Evolutionary conservation across 1,140 invertebrate genomes (phyloP).

Genomic region (Wiebesia pumilae): DNA sequence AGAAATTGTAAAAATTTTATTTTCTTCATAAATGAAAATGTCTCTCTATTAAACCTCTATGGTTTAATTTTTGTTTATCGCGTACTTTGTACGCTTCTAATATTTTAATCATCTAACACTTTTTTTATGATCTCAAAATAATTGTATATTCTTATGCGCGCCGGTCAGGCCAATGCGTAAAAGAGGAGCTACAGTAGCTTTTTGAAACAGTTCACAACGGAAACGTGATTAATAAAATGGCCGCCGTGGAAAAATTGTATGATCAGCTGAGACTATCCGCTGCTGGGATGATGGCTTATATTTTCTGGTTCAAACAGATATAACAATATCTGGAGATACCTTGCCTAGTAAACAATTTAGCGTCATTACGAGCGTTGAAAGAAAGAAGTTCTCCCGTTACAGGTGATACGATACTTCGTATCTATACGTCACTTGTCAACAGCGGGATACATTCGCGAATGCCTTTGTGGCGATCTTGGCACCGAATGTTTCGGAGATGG

Average conservation of each 20-base stretch:
- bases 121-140: background rate
- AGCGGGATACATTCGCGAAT: background rate
- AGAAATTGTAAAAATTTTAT: too few species aligned
- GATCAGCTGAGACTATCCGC: constrained; percentile 44
- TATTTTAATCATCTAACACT: background rate
- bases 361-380: background rate
- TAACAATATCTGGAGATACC: background rate
- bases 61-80: background rate
- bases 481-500: constrained; percentile 16
- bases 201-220: background rate
- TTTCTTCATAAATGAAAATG: too few species aligned
- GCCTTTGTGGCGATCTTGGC: background rate
- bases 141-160: background rate
- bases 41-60: too few species aligned
- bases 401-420: background rate
- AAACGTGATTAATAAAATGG: constrained; percentile 24
- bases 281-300: constrained; percentile 8
- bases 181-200: constrained; percentile 16
- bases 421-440: background rate
- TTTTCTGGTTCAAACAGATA: background rate
- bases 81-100: background rate
- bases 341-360: background rate
- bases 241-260: background rate
- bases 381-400: background rate
- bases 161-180: background rate